Conservation (phyloP, 1,140 invertebrate species). For the Diorhabda elongata region DNA sequence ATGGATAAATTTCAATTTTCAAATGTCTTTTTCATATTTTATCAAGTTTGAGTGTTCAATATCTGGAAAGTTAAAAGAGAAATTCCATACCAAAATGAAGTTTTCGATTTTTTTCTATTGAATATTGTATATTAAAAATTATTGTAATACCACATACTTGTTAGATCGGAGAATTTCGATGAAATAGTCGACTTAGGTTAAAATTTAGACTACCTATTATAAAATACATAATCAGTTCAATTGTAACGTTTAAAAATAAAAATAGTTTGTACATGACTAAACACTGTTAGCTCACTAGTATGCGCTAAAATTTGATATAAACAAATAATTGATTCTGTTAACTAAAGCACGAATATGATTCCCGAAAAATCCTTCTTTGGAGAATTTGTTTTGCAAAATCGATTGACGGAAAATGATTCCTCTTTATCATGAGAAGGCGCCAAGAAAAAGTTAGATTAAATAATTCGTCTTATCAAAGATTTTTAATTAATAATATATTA, state of each 20-base stretch:
- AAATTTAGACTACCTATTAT: conserved; percentile 9
- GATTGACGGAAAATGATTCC: no score
- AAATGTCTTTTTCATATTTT: no score
- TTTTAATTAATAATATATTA: not conserved
- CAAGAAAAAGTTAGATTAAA: not conserved
- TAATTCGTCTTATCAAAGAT: not conserved
- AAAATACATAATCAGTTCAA: conserved; percentile 22
- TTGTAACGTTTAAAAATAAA: conserved; percentile 16
- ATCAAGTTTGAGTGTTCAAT: not conserved
- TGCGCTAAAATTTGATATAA: conserved; percentile 28
- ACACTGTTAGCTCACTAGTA: conserved; percentile 28
- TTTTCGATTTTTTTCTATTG: not conserved
- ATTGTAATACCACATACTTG: not conserved
- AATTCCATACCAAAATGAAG: not conserved
- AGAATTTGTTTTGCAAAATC: not conserved
- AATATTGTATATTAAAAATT: no score
- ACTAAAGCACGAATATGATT: conserved; percentile 9
- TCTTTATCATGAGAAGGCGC: not conserved
- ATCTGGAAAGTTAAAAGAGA: not conserved
- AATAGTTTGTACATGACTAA: conserved; percentile 18
- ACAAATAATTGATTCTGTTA: conserved; percentile 21
- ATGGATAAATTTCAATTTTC: no score
- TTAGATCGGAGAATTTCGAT: not conserved
- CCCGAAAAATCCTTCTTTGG: not conserved
- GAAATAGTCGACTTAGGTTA: not conserved